Percentiles rank a stretch among this genome's conserved stretches.
These are phyloP conservation scores for Leptura quadrifasciata DNA, from an alignment of 2,888 invertebrate species.

Conservation along the genomic window DNA sequence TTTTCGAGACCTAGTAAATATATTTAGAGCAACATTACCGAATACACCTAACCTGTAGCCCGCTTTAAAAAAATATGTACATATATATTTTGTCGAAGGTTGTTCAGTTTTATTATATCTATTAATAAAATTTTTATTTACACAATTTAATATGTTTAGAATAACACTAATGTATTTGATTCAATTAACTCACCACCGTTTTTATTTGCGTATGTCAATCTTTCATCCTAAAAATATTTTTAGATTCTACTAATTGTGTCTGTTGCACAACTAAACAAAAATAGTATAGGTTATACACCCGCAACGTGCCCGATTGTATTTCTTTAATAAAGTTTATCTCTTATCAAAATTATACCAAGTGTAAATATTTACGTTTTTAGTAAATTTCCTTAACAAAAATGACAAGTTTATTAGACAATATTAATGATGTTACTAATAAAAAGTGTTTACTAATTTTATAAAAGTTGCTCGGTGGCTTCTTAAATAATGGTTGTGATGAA, in stretches of 20 bases:
- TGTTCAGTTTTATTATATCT: slow-evolving; percentile 21
- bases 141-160: slow-evolving; percentile 5
- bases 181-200: slow-evolving; percentile 18
- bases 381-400: slow-evolving; percentile 22
- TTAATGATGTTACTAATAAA: slow-evolving; percentile 7
- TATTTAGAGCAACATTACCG: background rate
- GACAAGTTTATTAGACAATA: slow-evolving; percentile 16
- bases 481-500: background rate
- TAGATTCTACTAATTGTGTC: slow-evolving; percentile 24
- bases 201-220: slow-evolving; percentile 31
- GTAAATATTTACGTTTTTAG: slow-evolving; percentile 27
- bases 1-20: background rate
- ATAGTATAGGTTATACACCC: slow-evolving; percentile 30
- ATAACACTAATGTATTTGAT: slow-evolving; percentile 19
- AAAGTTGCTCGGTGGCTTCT: background rate
- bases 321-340: slow-evolving; percentile 28
- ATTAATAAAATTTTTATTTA: slow-evolving; percentile 20
- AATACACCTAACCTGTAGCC: background rate
- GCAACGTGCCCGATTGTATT: slow-evolving; percentile 4
- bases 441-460: slow-evolving; percentile 3
- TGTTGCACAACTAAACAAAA: slow-evolving; percentile 24
- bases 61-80: background rate
- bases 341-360: slow-evolving; percentile 27
- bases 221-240: slow-evolving; percentile 24
- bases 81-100: slow-evolving; percentile 13